Evolutionary conservation across 2,797 vertebrate species (phyloP).

Genomic region (Crenichthys baileyi): DNA sequence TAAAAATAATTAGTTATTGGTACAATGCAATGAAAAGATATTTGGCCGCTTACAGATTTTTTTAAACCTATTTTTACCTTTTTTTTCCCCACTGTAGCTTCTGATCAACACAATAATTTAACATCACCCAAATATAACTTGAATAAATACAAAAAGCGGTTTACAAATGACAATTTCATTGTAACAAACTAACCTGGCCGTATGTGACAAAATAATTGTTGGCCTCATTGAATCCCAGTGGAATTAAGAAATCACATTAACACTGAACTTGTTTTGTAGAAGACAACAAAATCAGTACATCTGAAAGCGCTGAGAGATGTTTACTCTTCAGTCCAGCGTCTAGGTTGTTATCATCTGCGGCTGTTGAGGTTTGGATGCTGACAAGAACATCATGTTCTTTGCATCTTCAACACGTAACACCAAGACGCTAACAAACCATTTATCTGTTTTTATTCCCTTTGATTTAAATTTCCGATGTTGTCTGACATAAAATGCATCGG

Average conservation of each 20-base stretch:
- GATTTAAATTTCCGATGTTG: not conserved
- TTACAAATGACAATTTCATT: not conserved
- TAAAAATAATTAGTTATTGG: not conserved
- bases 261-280: not conserved
- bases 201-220: too few species aligned
- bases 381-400: not conserved
- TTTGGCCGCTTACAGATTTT: not conserved
- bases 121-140: not conserved
- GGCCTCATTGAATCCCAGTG: not conserved
- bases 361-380: not conserved
- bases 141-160: not conserved
- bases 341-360: not conserved
- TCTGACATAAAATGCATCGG: not conserved
- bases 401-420: not conserved
- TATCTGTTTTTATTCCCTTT: not conserved
- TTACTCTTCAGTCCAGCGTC: not conserved
- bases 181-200: too few species aligned
- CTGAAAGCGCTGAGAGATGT: not conserved
- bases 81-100: not conserved
- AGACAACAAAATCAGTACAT: not conserved
- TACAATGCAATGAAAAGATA: not conserved
- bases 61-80: not conserved
- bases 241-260: too few species aligned
- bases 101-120: not conserved
- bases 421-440: not conserved